A percentile compares a stretch with the other conserved stretches of the same genome.
These are phyloP conservation scores for Phalanger gymnotis DNA, from an alignment of 2,797 vertebrate genomes.

Conservation along the genomic window DNA sequence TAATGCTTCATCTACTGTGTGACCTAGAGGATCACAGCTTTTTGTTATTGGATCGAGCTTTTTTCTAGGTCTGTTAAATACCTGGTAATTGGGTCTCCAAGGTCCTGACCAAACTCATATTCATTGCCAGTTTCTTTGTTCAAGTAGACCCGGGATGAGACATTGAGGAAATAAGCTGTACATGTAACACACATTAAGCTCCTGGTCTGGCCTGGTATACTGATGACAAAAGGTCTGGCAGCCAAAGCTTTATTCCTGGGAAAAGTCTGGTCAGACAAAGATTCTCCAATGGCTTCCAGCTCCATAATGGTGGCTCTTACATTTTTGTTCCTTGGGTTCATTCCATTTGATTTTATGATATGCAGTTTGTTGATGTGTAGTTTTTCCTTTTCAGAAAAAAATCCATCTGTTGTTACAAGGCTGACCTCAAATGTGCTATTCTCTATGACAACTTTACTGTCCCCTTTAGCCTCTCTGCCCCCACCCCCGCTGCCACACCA, in stretches of 20 bases:
- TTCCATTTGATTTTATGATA: constrained; percentile 7
- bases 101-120: background rate
- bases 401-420: background rate
- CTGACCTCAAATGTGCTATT: background rate
- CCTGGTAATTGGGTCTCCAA: background rate
- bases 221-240: background rate
- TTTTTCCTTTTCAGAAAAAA: background rate
- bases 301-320: background rate
- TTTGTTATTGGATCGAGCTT: background rate
- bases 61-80: background rate
- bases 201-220: background rate
- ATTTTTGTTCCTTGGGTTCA: constrained; percentile 11
- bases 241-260: background rate
- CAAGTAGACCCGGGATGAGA: background rate
- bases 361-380: background rate
- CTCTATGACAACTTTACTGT: background rate
- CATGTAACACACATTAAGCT: background rate
- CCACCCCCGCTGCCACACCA: background rate
- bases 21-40: too few relatives aligned
- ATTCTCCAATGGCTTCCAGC: background rate
- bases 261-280: background rate
- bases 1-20: background rate
- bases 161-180: background rate
- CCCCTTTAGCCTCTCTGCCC: background rate
- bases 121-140: background rate